Evolutionary conservation across 2,888 invertebrate genomes (phyloP).

Genomic region (Epirrhoe tristata): DNA sequence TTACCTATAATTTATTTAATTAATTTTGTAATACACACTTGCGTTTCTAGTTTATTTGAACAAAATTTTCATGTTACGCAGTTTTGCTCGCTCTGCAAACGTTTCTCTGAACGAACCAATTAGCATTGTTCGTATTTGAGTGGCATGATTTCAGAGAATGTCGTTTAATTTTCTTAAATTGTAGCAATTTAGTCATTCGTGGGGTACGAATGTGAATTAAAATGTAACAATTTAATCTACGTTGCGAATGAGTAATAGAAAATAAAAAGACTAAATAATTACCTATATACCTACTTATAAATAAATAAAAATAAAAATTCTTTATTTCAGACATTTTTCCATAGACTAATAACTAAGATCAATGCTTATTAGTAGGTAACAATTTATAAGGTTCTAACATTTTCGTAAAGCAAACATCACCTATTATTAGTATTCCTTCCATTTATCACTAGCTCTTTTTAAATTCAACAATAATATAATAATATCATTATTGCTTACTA

Average conservation of each 20-base stretch:
- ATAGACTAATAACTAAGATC: too few relatives aligned
- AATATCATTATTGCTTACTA: too few relatives aligned
- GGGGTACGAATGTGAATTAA: background rate
- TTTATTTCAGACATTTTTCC: too few relatives aligned
- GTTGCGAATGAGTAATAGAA: background rate
- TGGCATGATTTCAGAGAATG: conserved; percentile 5
- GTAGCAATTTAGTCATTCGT: conserved; percentile 1
- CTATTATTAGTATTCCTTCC: too few relatives aligned
- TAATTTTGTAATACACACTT: background rate
- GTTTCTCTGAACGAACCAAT: conserved; percentile 13
- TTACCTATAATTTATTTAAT: background rate
- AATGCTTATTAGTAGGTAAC: too few relatives aligned
- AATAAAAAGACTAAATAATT: too few relatives aligned
- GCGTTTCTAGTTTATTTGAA: background rate
- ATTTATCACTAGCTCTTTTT: too few relatives aligned
- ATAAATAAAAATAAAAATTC: too few relatives aligned
- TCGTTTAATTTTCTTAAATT: conserved; percentile 9
- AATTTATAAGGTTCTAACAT: too few relatives aligned
- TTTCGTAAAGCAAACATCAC: too few relatives aligned
- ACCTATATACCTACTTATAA: too few relatives aligned
- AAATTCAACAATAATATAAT: too few relatives aligned
- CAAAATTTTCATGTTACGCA: background rate
- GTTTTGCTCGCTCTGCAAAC: conserved; percentile 12
- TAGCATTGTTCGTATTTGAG: conserved; percentile 8
- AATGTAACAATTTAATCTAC: background rate